Evolutionary conservation across 2,888 invertebrate species (phyloP), one percentile per base, ranked within the genome.

Genomic region (Protonemura montana): DNA sequence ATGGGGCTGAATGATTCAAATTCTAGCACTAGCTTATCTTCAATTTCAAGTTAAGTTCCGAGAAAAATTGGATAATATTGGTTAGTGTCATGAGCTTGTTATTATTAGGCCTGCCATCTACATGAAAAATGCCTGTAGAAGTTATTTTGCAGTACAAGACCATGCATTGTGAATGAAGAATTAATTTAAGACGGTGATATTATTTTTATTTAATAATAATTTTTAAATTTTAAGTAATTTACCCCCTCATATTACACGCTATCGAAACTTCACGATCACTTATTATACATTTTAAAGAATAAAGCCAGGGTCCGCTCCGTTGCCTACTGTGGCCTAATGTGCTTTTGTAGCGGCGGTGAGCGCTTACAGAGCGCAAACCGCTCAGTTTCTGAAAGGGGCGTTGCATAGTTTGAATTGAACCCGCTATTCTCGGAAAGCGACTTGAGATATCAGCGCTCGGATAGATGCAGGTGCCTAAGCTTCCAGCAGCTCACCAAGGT

Each of bases 211-310:
- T 59, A 10, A 5, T 78, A 16, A 28, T 78, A 7, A 28, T 26
- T 78, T 78, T 21, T 78, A 78, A 3, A 25, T 78, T 26, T 26
- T 2, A 26, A 78, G 3, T 78, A 78, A 78, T 28, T 78, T 28
- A 78, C 27, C 3, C 29, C 27, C 27, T 78, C 27, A 28, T 78
- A 26, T 28, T 78, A 78, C 16, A 78, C 78, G 13, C 29, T 78
- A 28, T 10, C 78, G 28, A 78, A 28, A 6, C 78, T 28, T 78
- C 27, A 78, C 78, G 16, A 16, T 78, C 78, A 28, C 27, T 78
- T 16, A 78, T 10, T 28, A n/a, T 78, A 78, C 27, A 78, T 78
- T 78, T 78, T n/a, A 59, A 59, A 59, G 59, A 59, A 59, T 59
- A 59, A 21, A 59, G 21, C 16, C 59, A 21, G 59, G 59, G 59